Evolutionary conservation across 2,888 invertebrate genomes (phyloP), one percentile per base, ranked within the genome.

Genomic region (Digitonthophagus gazella): DNA sequence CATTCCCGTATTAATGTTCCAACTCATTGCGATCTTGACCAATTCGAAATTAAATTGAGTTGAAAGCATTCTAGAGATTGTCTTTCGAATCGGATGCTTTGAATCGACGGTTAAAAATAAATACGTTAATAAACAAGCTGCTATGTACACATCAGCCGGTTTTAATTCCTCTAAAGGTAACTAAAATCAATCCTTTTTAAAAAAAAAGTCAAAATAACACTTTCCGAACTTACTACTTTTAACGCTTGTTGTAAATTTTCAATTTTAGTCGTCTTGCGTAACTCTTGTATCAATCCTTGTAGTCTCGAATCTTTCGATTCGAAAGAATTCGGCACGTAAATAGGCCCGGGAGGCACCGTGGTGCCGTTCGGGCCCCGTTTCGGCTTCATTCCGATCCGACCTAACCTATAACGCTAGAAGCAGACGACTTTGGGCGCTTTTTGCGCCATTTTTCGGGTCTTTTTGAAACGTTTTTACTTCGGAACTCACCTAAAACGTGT

Each of bases 41-140:
- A 73, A 71, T 14, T 70, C 6, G 1, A 64, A 68, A 55, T 64
- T 58, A 28, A 68, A 66, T 58, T 72, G 66, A 3, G 67, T 20
- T 15, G 68, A 58, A 44, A 78, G 68, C 15, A 74, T 72, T 63
- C 77, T 68, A 15, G 69, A 67, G 16, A 76, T 70, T 8, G 74
- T 76, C 68, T 77, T 78, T 66, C 75, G 75, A 18, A 77, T 68
- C 2, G 75, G 73, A 68, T 74, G 71, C 64, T 74, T 74, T 14
- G 72, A 65, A 67, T 71, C 71, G 4, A 67, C 57, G 15, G 68
- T 71, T 19, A 74, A 15, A 68, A 72, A 75, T 58, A 75, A 64
- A 61, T 71, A 65, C n/a, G 71, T 63, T 64, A 75, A 68, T 56
- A 73, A 64, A 8, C 44, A 54, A 1, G 69, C 15, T 20, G 70